A percentile compares a stretch with the other conserved stretches of the same genome.
These are phyloP conservation scores for Theocolax elegans DNA, from an alignment of 1,140 invertebrate species.

Conservation along the genomic window DNA sequence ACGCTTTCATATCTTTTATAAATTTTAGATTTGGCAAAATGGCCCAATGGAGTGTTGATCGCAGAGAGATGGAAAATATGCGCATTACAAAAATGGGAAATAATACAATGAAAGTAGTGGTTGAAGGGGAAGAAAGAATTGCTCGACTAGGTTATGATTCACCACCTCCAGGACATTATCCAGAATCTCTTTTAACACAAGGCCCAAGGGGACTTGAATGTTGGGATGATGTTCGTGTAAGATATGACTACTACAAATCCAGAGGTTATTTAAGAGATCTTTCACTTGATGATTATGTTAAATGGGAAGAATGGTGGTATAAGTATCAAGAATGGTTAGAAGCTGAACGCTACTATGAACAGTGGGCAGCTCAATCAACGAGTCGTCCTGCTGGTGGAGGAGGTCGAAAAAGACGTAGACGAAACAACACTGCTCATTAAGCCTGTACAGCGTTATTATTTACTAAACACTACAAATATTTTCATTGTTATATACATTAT, in stretches of 20 bases:
- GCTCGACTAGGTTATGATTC: conserved; percentile 68
- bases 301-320: conserved; percentile 95
- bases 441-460: conserved; percentile 12
- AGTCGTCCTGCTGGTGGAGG: conserved; percentile 55
- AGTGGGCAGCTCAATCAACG: conserved; percentile 72
- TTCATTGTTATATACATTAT: conserved; percentile 19
- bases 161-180: conserved; percentile 81
- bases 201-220: conserved; percentile 79
- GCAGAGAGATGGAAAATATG: conserved; percentile 85
- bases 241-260: conserved; percentile 89
- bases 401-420: conserved; percentile 59
- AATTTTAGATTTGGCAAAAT: conserved; percentile 83
- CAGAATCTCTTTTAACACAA: conserved; percentile 76
- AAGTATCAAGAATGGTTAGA: conserved; percentile 92
- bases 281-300: conserved; percentile 84
- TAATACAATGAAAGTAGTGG: conserved; percentile 80
- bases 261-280: conserved; percentile 83
- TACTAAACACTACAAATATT: conserved; percentile 5
- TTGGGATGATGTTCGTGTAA: conserved; percentile 86
- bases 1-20: no score
- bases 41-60: conserved; percentile 86
- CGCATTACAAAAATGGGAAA: conserved; percentile 81
- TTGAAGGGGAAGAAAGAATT: conserved; percentile 72
- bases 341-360: conserved; percentile 83
- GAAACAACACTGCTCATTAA: conserved; percentile 60